Evolutionary conservation across 1,140 invertebrate species (phyloP).

Genomic region (Listronotus bonariensis): DNA sequence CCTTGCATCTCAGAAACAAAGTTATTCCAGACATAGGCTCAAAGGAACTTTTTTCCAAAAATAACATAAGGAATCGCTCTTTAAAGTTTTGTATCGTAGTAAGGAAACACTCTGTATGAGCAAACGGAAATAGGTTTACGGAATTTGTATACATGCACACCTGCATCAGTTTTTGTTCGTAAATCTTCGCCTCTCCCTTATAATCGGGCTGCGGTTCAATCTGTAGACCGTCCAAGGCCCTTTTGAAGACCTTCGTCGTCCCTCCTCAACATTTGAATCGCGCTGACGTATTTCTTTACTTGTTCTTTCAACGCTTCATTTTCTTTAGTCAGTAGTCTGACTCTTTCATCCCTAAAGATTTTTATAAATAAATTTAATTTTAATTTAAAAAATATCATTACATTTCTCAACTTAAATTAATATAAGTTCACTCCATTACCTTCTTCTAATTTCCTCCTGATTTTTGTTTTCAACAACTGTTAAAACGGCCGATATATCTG

Average conservation of each 20-base stretch:
- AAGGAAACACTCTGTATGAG: no score
- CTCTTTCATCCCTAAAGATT: conserved; percentile 40
- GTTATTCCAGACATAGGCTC: no score
- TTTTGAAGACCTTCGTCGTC: conserved; percentile 57
- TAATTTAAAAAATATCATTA: no score
- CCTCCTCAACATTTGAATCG: conserved; percentile 80
- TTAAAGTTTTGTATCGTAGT: no score
- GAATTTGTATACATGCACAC: conserved; percentile 53
- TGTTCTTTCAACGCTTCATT: conserved; percentile 88
- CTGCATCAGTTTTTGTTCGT: conserved; percentile 89
- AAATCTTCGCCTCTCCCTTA: conserved; percentile 78
- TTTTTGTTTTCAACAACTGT: conserved; percentile 51
- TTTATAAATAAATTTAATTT: no score
- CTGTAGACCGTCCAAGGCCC: conserved; percentile 48
- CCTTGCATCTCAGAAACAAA: no score
- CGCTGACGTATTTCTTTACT: conserved; percentile 85
- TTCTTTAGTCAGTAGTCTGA: conserved; percentile 65
- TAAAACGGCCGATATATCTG: conserved; percentile 53
- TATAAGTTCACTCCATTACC: conserved; percentile 10
- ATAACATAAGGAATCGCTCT: no score
- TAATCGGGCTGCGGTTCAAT: conserved; percentile 59
- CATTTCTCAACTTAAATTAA: no score
- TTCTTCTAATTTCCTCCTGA: conserved; percentile 46
- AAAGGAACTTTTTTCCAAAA: no score
- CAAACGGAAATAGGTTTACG: no score